These are phyloP conservation scores for Gasteruption jaculator DNA, from an alignment of 2,888 invertebrate genomes.

Conservation along the genomic window DNA sequence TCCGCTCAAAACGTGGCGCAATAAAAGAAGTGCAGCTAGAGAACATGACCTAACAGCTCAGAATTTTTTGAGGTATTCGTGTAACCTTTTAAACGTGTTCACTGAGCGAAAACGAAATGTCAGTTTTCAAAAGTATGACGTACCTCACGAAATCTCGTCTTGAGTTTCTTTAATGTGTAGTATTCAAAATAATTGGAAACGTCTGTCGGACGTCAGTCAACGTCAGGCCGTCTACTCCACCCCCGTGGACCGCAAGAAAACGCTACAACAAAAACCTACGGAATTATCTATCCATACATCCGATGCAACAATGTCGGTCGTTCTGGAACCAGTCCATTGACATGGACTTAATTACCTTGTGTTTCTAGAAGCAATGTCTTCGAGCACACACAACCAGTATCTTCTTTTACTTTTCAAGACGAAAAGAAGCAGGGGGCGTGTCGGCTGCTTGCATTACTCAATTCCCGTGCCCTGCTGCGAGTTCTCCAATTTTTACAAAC, in stretches of 20 bases:
- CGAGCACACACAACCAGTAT: too few relatives aligned
- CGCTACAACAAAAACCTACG: conserved; percentile 28
- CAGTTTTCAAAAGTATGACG: neutral
- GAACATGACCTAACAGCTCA: too few relatives aligned
- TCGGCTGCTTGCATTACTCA: conserved; percentile 28
- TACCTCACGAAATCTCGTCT: neutral
- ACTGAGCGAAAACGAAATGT: too few relatives aligned
- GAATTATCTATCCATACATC: conserved; percentile 28
- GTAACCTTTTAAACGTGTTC: too few relatives aligned
- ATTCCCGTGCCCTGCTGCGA: conserved; percentile 20
- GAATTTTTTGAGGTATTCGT: too few relatives aligned
- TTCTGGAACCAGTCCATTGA: conserved; percentile 26
- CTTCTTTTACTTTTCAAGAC: too few relatives aligned
- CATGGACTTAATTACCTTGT: conserved; percentile 33
- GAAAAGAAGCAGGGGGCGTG: conserved; percentile 25
- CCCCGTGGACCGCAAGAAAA: conserved; percentile 21
- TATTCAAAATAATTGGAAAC: conserved; percentile 46
- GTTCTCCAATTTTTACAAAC: too few relatives aligned
- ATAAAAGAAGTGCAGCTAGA: too few relatives aligned
- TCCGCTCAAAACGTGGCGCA: too few relatives aligned
- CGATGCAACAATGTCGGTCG: conserved; percentile 27
- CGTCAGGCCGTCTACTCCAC: conserved; percentile 34
- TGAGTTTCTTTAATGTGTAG: conserved; percentile 27
- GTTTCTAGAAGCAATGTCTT: conserved; percentile 27
- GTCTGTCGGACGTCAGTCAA: conserved; percentile 46